Base-by-base conservation (phyloP, 2,113 vertebrate genomes). In the Eulemur macaco region DNA sequence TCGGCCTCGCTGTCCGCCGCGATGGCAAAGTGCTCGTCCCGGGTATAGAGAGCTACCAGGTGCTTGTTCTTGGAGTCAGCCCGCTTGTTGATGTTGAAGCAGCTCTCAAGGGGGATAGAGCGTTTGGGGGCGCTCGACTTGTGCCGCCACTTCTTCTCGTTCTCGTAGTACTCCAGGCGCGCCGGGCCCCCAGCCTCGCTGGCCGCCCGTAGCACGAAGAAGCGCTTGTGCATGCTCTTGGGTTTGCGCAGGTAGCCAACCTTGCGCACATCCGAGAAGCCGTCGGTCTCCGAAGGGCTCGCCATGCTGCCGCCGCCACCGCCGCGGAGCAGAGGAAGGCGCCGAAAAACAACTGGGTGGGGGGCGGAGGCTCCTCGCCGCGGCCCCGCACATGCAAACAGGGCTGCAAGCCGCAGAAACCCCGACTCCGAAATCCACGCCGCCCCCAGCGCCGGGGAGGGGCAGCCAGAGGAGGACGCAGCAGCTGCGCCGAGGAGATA, bases 231-330 rank as follows among this genome's bases (percentile, higher is more conserved):
- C 99, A 99, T 99, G 98, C 99, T 99, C 98, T 99, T 99, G 97
- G 99, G 99, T 98, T 99, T 99, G 98, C 99, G 99, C 98, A 99
- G 99, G 98, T 99, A 99, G 97, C 99, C 99, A 98, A 99, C 99
- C 99, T 99, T 99, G 97, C 99, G 99, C 98, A 99, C 99, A 98
- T 99, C 99, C 14, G 99, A 99, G 98, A 99, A 99, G 98, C 99
- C 99, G 86, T 99, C 98, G 96, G 98, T 98, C 34, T 98, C 98
- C 92, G 99, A 98, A 29, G 98, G 99, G 86, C 99, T 99, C 96
- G 99, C 99, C 88, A 99, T 99, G 98, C 99, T 99, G 95, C 95
- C 54, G 74, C 94, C 21, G 31, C 96, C 21, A 27, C 95, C 56
- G 58, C 96, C 42, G 89, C 86, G 54, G 14, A 80, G 47, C 78